Evolutionary conservation across 2,113 vertebrate genomes (phyloP), one percentile per base, ranked within the genome.

Genomic region (Nycticryphes semicollaris): DNA sequence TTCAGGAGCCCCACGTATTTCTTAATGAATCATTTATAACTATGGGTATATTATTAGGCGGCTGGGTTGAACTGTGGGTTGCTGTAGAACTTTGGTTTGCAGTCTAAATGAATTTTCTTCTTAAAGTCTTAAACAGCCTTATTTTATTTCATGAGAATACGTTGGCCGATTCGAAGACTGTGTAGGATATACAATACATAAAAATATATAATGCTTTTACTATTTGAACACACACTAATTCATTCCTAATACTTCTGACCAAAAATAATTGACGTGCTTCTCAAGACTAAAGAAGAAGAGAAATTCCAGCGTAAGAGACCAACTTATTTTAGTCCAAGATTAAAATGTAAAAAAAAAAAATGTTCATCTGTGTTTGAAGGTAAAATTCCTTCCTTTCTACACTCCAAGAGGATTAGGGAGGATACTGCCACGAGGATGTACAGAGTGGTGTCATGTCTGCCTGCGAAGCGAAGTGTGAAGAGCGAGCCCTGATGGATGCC

Each of bases 1-100:
- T 84, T 67, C 60, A 93, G 94, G 94, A 97, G 93, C 92, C 92
- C 85, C 88, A 64, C 2, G 2, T 90, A 60, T 95, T 94, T 96
- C 75, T 94, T 85, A 92, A 84, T 96, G 80, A 96, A 96, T 94
- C 89, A 91, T 96, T 95, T 95, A 95, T 96, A 87, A 45, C 41
- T 89, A 57, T 64, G 94, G 81, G 74, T 82, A 19, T 91, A 64
- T 73, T 89, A 89, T 91, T 91, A 94, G 89, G 81, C 81, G 89
- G 94, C 87, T 87, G 48, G 57, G 66, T 91, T 94, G 87, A 96
- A 69, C 62, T 62, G 37, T 66, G 89, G 77, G 66, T 76, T 95
- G 81, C 78, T 95, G 74, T 76, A 91, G 66, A 83, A 57, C 66
- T 91, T 84, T 93, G 63, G 39, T n/a, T 84, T 70, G 64, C 80